Conservation (phyloP, 2,113 vertebrate species). For the Rhegmatorhina hoffmannsi region DNA sequence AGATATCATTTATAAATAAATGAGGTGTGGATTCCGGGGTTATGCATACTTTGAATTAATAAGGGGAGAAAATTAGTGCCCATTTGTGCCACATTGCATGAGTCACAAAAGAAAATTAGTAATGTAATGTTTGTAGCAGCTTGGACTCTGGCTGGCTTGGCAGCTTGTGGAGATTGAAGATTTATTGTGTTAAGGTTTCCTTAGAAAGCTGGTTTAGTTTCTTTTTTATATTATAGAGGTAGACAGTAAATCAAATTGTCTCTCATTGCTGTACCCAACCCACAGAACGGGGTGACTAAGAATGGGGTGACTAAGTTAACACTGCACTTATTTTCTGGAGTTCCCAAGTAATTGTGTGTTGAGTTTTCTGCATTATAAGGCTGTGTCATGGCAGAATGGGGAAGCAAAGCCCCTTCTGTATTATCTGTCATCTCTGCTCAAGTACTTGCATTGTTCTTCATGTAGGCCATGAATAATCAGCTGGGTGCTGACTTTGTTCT, state of each 20-base stretch:
- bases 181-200: neutral
- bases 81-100: neutral
- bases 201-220: neutral
- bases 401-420: neutral
- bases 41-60: neutral
- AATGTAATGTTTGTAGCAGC: neutral
- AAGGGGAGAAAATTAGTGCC: neutral
- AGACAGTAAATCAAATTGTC: neutral
- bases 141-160: neutral
- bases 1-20: neutral
- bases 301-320: neutral
- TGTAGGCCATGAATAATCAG: neutral
- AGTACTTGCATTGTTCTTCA: neutral
- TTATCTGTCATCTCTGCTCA: neutral
- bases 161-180: neutral
- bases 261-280: neutral
- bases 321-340: neutral
- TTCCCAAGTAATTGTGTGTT: neutral
- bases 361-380: neutral
- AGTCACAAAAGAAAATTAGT: conserved; percentile 13
- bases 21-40: neutral
- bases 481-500: conserved; percentile 20
- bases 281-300: neutral
- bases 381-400: neutral
- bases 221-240: neutral